These are phyloP conservation scores for Bettongia penicillata DNA, from an alignment of 2,113 vertebrate genomes.

Conservation along the genomic window DNA sequence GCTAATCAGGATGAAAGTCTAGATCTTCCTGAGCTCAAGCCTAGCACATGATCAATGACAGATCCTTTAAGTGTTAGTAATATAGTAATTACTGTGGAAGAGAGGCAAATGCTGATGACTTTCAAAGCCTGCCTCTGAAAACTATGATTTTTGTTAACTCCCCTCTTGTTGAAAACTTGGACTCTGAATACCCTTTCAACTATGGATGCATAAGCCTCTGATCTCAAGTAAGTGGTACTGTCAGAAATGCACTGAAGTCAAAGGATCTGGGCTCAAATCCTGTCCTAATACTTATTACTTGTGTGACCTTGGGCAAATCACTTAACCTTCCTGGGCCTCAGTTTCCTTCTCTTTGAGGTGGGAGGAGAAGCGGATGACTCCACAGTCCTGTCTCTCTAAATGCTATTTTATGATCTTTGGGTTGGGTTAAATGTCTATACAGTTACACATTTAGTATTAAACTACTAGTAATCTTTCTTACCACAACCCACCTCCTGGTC, in stretches of 20 bases:
- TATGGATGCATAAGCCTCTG: background rate
- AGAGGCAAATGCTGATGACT: background rate
- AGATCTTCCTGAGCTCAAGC: background rate
- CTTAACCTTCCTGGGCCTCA: background rate
- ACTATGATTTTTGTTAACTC: background rate
- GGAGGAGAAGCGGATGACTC: background rate
- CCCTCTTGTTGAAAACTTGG: no score
- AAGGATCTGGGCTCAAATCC: background rate
- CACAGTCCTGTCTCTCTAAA: background rate
- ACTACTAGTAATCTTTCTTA: background rate
- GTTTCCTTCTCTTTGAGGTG: background rate
- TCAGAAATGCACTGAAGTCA: background rate
- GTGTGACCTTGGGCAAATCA: background rate
- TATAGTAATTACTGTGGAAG: background rate
- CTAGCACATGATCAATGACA: background rate
- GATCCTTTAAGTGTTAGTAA: background rate
- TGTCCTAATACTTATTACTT: background rate
- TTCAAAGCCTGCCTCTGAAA: background rate
- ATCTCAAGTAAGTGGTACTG: background rate
- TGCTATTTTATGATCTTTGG: background rate
- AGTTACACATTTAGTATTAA: background rate
- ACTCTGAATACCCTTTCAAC: background rate
- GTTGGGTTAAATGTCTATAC: background rate
- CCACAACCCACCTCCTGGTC: background rate
- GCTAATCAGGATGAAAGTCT: background rate